Evolutionary conservation across 2,888 invertebrate species (phyloP).

Genomic region (Campoplex capitator): DNA sequence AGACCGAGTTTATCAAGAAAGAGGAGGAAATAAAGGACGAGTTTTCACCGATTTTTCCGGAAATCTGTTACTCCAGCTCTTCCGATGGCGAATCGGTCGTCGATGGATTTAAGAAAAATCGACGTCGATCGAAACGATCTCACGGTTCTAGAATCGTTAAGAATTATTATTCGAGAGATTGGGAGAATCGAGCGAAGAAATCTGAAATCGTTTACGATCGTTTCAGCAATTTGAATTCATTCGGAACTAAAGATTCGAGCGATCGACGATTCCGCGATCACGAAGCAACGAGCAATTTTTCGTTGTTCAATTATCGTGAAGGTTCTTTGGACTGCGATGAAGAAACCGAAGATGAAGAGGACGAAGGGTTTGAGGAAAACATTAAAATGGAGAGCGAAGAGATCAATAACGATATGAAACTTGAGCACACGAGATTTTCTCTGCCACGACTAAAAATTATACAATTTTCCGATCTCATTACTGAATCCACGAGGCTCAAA

Average conservation of each 20-base stretch:
- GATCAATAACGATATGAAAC: neutral
- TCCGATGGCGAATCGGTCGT: conserved; percentile 41
- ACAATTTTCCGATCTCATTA: conserved; percentile 45
- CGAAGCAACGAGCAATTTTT: neutral
- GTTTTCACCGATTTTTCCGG: conserved; percentile 20
- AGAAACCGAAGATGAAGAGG: conserved; percentile 4
- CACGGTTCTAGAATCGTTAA: neutral
- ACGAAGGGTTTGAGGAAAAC: conserved; percentile 14
- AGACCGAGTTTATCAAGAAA: conserved; percentile 7
- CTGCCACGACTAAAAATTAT: conserved; percentile 58
- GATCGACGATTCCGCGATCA: neutral
- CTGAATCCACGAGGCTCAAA: neutral
- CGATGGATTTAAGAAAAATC: neutral
- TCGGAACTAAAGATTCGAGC: neutral
- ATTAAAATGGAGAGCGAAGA: conserved; percentile 7
- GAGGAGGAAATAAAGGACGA: conserved; percentile 29
- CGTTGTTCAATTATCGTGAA: neutral
- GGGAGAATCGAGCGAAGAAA: neutral
- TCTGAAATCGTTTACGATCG: neutral
- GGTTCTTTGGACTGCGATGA: conserved; percentile 14
- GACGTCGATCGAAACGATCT: neutral
- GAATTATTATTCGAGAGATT: neutral
- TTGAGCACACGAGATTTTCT: neutral
- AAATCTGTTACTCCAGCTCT: conserved; percentile 57
- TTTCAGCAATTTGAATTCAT: neutral